Evolutionary conservation across 2,113 vertebrate species (phyloP).

Genomic region (Picathartes gymnocephalus): DNA sequence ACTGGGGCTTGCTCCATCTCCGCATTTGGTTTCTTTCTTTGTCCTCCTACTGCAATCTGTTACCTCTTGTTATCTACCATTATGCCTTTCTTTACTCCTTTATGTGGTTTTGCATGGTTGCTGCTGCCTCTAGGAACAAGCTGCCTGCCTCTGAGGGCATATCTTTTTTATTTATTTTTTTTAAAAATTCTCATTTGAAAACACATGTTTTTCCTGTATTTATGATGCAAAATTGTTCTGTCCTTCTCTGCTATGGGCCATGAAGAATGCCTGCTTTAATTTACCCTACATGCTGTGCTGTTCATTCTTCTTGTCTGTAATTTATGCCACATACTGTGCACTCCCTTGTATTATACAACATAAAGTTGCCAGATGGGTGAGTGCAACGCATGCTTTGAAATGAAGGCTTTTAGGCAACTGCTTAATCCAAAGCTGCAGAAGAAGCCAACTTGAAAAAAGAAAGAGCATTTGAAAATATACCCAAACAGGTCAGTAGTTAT

Average conservation of each 20-base stretch:
- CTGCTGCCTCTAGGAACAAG: constrained; percentile 1
- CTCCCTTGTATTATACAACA: constrained; percentile 58
- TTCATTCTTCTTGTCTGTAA: constrained; percentile 63
- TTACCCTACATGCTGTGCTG: constrained; percentile 53
- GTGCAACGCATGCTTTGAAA: constrained; percentile 30
- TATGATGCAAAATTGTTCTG: constrained; percentile 47
- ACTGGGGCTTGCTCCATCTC: constrained; percentile 25
- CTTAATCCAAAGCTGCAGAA: constrained; percentile 12
- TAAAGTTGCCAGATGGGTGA: constrained; percentile 63
- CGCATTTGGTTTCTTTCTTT: constrained; percentile 43
- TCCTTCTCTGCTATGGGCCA: constrained; percentile 39
- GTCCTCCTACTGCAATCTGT: constrained; percentile 41
- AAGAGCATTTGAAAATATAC: constrained; percentile 15
- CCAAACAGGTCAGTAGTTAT: background rate
- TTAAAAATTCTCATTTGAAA: background rate
- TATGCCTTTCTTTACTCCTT: constrained; percentile 21
- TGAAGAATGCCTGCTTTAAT: constrained; percentile 52
- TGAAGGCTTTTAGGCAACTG: constrained; percentile 45
- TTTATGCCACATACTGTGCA: constrained; percentile 60
- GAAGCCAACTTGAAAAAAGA: constrained; percentile 21
- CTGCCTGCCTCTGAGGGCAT: background rate
- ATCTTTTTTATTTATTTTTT: background rate
- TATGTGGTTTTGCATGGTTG: background rate
- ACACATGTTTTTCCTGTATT: constrained; percentile 36
- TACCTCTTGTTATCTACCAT: constrained; percentile 43